phyloP scores from a whole-genome alignment of 2,113 vertebrate genomes.

The Carlito syrichta region DNA sequence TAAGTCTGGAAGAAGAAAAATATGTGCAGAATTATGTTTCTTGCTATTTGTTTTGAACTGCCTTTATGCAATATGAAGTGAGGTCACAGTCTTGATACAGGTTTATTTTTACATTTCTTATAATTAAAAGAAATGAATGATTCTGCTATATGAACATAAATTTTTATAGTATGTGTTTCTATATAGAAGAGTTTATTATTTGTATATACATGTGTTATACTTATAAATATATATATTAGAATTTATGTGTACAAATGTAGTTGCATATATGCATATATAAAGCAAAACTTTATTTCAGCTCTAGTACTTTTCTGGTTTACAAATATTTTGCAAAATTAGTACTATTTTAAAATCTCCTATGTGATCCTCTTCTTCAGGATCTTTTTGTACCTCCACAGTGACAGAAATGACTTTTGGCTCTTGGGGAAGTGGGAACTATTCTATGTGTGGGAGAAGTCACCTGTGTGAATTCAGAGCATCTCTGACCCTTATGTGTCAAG shows the following conservation, averaged over 20 bases:
- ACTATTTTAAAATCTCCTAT: background rate
- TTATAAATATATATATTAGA: background rate
- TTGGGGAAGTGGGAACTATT: background rate
- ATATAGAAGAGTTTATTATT: background rate
- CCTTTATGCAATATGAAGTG: background rate
- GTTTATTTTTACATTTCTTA: background rate
- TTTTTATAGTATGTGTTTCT: background rate
- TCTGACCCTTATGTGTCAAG: background rate
- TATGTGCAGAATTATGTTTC: background rate
- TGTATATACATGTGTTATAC: background rate
- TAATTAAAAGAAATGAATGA: background rate
- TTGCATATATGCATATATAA: background rate
- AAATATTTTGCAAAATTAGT: background rate
- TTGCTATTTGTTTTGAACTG: background rate
- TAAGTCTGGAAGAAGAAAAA: slow-evolving; percentile 1
- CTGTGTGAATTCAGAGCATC: background rate
- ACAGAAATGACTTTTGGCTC: background rate
- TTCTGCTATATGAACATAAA: background rate
- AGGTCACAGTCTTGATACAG: background rate
- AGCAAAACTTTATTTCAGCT: background rate
- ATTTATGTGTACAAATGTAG: background rate
- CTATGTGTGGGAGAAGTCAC: background rate
- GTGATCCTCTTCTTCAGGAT: background rate
- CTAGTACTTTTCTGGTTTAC: background rate
- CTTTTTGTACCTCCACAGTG: background rate